Evolutionary conservation across 1,140 invertebrate genomes (phyloP).

Genomic region (Diprion similis): DNA sequence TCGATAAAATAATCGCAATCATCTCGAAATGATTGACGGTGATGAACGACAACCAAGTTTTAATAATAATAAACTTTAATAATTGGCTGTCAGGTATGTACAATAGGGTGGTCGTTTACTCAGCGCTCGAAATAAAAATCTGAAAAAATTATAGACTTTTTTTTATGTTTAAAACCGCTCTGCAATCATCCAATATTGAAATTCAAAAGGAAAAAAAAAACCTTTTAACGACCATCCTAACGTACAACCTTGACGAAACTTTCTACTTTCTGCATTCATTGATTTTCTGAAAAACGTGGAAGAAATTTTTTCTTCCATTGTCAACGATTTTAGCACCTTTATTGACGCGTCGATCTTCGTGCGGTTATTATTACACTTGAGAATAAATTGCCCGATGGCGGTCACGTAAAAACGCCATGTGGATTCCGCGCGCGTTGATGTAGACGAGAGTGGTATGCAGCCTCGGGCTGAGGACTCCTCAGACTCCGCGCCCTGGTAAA

Average conservation of each 20-base stretch:
- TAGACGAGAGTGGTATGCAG: background rate
- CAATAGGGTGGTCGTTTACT: no score
- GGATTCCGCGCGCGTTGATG: background rate
- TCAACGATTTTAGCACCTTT: background rate
- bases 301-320: background rate
- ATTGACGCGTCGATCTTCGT: background rate
- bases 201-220: no score
- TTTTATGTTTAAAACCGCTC: no score
- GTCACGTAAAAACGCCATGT: background rate
- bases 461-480: background rate
- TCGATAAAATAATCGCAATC: no score
- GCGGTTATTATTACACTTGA: background rate
- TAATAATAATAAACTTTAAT: no score
- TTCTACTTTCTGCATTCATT: background rate
- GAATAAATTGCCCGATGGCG: background rate
- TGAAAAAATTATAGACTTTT: no score
- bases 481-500: background rate
- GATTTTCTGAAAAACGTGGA: background rate
- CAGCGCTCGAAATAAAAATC: no score
- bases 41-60: no score
- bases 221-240: no score
- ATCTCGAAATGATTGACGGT: no score
- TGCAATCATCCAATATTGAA: no score
- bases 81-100: background rate
- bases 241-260: background rate